phyloP scores from a whole-genome alignment of 2,797 vertebrate genomes.

The Petrocephalus schoutedeni region DNA sequence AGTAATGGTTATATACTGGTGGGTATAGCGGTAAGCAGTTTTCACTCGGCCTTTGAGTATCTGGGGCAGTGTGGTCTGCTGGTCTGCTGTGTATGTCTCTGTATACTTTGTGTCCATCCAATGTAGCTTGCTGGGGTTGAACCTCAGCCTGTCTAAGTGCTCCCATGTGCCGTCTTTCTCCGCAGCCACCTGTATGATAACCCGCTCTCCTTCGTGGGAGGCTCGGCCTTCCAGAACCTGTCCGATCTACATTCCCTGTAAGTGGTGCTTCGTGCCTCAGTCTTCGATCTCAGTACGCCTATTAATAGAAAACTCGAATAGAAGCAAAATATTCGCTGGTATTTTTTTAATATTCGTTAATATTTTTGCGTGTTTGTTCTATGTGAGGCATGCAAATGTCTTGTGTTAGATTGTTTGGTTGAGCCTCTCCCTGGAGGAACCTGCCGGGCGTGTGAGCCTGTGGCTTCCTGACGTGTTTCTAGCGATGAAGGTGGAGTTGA shows the following conservation, averaged over 20 bases:
- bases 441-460: background rate
- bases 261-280: constrained; percentile 38
- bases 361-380: background rate
- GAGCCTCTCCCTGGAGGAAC: background rate
- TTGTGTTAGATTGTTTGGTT: background rate
- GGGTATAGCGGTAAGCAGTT: background rate
- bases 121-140: background rate
- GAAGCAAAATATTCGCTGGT: background rate
- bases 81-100: background rate
- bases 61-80: background rate
- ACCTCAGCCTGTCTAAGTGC: background rate
- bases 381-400: background rate
- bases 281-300: background rate
- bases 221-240: constrained; percentile 72
- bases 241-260: constrained; percentile 75
- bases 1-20: background rate
- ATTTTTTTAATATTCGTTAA: background rate
- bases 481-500: background rate
- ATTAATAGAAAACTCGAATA: background rate
- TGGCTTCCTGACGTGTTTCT: background rate
- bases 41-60: background rate
- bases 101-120: background rate
- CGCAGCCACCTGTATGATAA: constrained; percentile 74
- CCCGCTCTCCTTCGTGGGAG: constrained; percentile 72
- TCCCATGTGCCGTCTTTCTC: constrained; percentile 21